Evolutionary conservation across 2,113 vertebrate species (phyloP).

Genomic region (Rhizomys pruinosus): DNA sequence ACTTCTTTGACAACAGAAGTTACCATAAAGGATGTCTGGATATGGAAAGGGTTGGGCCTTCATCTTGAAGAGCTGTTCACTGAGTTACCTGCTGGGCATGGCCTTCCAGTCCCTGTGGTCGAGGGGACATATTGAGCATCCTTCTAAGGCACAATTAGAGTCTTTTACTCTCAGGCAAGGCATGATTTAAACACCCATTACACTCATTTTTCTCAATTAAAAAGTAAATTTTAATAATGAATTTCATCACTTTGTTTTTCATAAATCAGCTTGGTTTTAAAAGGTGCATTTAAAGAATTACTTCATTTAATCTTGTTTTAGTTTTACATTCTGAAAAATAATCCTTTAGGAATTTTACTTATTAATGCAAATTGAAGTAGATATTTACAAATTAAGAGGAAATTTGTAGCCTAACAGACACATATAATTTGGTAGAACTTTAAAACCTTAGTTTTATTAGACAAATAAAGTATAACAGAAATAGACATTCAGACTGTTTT

Average conservation of each 20-base stretch:
- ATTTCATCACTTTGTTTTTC: slow-evolving; percentile 59
- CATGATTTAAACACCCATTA: slow-evolving; percentile 49
- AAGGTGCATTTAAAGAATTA: slow-evolving; percentile 59
- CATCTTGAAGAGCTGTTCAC: not conserved
- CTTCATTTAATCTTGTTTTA: slow-evolving; percentile 62
- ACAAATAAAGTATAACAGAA: slow-evolving; percentile 38
- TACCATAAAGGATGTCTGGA: not conserved
- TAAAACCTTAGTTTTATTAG: slow-evolving; percentile 27
- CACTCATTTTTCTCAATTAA: slow-evolving; percentile 39
- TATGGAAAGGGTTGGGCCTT: not conserved
- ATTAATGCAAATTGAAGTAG: slow-evolving; percentile 51
- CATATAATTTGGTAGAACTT: slow-evolving; percentile 3
- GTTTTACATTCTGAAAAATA: slow-evolving; percentile 62
- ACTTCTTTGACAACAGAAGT: not conserved
- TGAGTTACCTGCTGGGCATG: too few species aligned
- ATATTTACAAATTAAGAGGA: slow-evolving; percentile 60
- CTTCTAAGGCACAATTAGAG: too few species aligned
- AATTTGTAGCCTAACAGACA: not conserved
- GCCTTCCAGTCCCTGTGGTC: not conserved
- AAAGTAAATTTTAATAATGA: slow-evolving; percentile 63
- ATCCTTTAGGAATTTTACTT: slow-evolving; percentile 48
- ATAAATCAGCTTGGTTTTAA: slow-evolving; percentile 61
- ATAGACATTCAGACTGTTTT: slow-evolving; percentile 24
- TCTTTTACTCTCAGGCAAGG: not conserved
- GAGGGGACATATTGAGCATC: rapidly evolving